Base-by-base conservation (phyloP, 2,797 vertebrate species). In the Sebastes miniatus region DNA sequence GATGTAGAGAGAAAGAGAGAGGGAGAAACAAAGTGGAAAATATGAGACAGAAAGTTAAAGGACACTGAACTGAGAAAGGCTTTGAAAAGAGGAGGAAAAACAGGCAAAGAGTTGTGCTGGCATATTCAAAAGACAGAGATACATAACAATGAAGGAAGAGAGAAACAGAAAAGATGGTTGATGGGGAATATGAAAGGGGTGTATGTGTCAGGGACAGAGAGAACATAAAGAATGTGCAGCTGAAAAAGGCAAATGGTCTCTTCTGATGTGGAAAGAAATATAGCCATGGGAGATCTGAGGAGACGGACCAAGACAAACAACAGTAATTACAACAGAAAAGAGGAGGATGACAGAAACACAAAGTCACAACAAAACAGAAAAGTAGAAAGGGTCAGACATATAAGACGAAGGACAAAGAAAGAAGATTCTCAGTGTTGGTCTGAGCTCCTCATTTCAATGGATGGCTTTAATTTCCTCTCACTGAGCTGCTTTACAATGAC, bases 281-380 rank as follows among this genome's bases (percentile, higher is more conserved):
- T 9, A 58, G 34, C 32, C 25, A 27, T 4, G 9, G 6, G 22
- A 50, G 22, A 50, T 76, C 72, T 77, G 47, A 0, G 47, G 69
- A 57, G 70, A 80, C 56, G 52, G 61, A 81, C 50, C 12, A 1
- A 57, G 73, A 76, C 54, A 77, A 80, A 72, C 74, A 83, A 61
- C 50, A 43, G 32, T 52, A 57, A 79, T 76, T 39, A 75, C 32
- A 36, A 61, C 12, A 69, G 69, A 59, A 70, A 47, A 9, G 22
- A 47, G 5, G n/a, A 65, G 3, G 10, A 27, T 2, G 54, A 54
- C 1, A 73, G 12, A 56, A 25, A 20, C 14, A 13, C 61, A 54
- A 27, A 59, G 57, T 62, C 22, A 43, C 1, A 5, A 31, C 7
- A 36, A 58, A 36, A 32, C 43, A 61, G 24, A 52, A 25, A 14